Percentiles rank a stretch among this genome's conserved stretches.
phyloP scores from a whole-genome alignment of 2,888 invertebrate species.

The Pyrrhosoma nymphula region DNA sequence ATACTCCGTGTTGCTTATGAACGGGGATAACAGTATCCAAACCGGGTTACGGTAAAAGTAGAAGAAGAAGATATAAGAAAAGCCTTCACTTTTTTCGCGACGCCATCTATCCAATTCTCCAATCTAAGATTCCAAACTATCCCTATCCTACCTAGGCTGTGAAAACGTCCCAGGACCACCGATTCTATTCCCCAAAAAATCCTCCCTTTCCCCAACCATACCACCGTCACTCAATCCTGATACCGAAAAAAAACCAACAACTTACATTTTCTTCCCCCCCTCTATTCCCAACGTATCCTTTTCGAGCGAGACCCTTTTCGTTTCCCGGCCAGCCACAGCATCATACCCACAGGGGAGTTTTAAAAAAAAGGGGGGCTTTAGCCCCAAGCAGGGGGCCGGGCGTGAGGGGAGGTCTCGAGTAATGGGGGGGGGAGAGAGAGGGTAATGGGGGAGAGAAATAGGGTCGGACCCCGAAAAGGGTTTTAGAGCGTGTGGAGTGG shows the following conservation, averaged over 20 bases:
- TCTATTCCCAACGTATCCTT: background rate
- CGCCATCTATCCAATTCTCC: too few species aligned
- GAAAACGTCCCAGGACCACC: too few species aligned
- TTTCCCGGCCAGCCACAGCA: background rate
- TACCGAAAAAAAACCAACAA: background rate
- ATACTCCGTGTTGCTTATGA: too few species aligned
- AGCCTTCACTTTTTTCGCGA: too few species aligned
- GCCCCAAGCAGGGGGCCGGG: background rate
- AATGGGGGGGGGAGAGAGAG: background rate
- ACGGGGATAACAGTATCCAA: too few species aligned
- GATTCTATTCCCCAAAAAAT: too few species aligned
- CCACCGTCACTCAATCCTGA: background rate
- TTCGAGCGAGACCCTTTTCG: background rate
- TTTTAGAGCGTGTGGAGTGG: background rate
- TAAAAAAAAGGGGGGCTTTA: background rate
- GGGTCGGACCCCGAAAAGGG: constrained; percentile 3
- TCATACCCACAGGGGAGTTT: background rate
- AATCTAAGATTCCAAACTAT: too few species aligned
- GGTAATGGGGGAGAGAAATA: background rate
- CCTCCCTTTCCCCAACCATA: too few species aligned
- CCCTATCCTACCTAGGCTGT: too few species aligned
- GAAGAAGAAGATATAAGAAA: too few species aligned
- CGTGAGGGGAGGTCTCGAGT: background rate
- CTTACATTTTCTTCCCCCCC: background rate
- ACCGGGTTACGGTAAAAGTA: too few species aligned